A percentile compares a stretch with the other conserved stretches of the same genome.
Evolutionary conservation across 2,888 invertebrate species (phyloP).

Genomic region (Chrysolina oricalcia): DNA sequence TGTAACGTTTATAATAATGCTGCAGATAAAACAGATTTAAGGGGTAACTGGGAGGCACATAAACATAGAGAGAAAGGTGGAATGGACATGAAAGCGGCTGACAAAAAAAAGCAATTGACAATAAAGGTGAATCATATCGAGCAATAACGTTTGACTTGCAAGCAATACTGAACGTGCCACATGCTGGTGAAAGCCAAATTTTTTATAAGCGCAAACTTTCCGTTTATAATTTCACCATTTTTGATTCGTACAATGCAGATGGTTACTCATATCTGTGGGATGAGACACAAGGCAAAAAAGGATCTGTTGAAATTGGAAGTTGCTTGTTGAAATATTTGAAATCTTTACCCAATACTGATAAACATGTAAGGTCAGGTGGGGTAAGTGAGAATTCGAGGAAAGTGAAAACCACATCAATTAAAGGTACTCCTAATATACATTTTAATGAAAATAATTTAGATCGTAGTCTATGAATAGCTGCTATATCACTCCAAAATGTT

Average conservation of each 20-base stretch:
- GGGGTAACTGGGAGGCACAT: slow-evolving; percentile 4
- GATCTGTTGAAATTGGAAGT: slow-evolving; percentile 35
- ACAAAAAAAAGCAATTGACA: slow-evolving; percentile 11
- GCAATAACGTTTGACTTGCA: slow-evolving; percentile 38
- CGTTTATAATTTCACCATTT: slow-evolving; percentile 55
- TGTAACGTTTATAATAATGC: slow-evolving; percentile 2
- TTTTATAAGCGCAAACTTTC: slow-evolving; percentile 40
- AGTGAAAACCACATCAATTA: not conserved
- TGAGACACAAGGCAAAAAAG: slow-evolving; percentile 39
- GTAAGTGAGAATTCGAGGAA: not conserved
- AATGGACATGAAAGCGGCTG: slow-evolving; percentile 16
- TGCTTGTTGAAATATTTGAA: slow-evolving; percentile 50
- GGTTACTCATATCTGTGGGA: slow-evolving; percentile 43
- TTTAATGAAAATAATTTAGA: not conserved
- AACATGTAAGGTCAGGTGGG: slow-evolving; percentile 37
- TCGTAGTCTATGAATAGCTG: not conserved
- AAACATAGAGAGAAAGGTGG: slow-evolving; percentile 12
- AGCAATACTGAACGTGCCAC: slow-evolving; percentile 30
- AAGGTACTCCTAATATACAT: not conserved
- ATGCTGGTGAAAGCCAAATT: slow-evolving; percentile 40
- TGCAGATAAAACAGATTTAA: not conserved
- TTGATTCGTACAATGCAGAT: slow-evolving; percentile 41
- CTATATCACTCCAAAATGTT: not conserved
- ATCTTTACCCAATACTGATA: slow-evolving; percentile 39
- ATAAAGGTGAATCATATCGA: slow-evolving; percentile 25